Conservation (phyloP, 2,888 invertebrate genomes). For the Neria commutata region DNA sequence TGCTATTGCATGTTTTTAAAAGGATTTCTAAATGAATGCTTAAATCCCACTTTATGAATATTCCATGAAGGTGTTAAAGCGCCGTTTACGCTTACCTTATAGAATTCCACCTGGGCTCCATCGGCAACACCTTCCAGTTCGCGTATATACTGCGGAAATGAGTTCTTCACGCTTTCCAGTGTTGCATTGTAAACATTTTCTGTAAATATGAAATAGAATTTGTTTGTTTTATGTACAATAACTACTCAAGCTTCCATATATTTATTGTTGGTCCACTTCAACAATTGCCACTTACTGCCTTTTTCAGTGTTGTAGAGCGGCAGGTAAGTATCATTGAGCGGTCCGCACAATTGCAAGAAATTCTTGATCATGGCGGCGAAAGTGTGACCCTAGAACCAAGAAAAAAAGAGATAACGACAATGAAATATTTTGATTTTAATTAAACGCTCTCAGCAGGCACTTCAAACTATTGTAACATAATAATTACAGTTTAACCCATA, state of each 20-base stretch:
- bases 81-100: conserved; percentile 78
- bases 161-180: conserved; percentile 69
- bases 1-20: too few species aligned
- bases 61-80: background rate
- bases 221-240: too few species aligned
- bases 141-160: conserved; percentile 81
- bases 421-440: conserved; percentile 3
- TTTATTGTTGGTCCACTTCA: too few species aligned
- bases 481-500: too few species aligned
- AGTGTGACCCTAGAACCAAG: conserved; percentile 73
- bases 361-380: conserved; percentile 76
- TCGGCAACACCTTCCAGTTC: conserved; percentile 86
- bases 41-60: background rate
- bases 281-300: conserved; percentile 65
- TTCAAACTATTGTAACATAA: too few species aligned
- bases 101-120: conserved; percentile 81
- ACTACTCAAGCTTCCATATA: too few species aligned
- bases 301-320: conserved; percentile 73
- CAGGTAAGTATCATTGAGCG: conserved; percentile 72
- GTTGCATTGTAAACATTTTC: conserved; percentile 75
- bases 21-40: too few species aligned
- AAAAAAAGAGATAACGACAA: conserved; percentile 22
- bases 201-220: conserved; percentile 31
- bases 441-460: background rate
- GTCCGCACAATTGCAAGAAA: conserved; percentile 67